Evolutionary conservation across 2,797 vertebrate genomes (phyloP), one percentile per base, ranked within the genome.

Genomic region (Monodelphis domestica): DNA sequence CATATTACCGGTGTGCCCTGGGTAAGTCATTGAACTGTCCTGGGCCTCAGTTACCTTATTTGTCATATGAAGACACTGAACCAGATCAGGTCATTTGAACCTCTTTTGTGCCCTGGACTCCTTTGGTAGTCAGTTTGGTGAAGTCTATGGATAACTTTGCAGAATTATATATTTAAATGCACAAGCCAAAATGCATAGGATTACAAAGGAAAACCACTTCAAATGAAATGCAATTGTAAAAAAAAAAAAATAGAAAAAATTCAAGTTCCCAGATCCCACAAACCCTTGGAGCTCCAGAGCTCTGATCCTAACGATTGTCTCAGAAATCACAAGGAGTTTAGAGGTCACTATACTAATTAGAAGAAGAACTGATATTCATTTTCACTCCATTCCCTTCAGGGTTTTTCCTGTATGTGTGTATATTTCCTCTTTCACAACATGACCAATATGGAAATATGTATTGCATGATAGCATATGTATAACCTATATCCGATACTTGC

Each of bases 1-100:
- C 28, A 92, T 94, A 95, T 93, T 57, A 29, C 30, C 51, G 95
- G 90, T 9, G 70, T 78, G 70, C 45, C 33, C 17, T 78, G 21
- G 59, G 14, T 21, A 55, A 55, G 54, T 4, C 59, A 63, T 63
- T 63, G 29, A 11, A n/a, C 1, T 5, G 29, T 59, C 17, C 54
- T 55, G 56, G 12, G 14, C 70, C 70, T 78, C 21, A 26, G 70
- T 78, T 78, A 45, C 38, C 70, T 45, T 21, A 45, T 45, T 24
- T 78, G n/a, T 45, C 26, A 78, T 78, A 63, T n/a, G 12, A 15
- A 33, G 59, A 14, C 14, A n/a, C 15, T 24, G 26, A 45, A 45
- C 38, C 45, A 78, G 70, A 45, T 78, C 17, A 45, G 70, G 10
- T 38, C 70, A 24, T 26, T 38, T 38, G 24, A 78, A 10, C 17